A percentile compares a stretch with the other conserved stretches of the same genome.
phyloP scores from a whole-genome alignment of 2,888 invertebrate species.

The Epinotia demarniana region DNA sequence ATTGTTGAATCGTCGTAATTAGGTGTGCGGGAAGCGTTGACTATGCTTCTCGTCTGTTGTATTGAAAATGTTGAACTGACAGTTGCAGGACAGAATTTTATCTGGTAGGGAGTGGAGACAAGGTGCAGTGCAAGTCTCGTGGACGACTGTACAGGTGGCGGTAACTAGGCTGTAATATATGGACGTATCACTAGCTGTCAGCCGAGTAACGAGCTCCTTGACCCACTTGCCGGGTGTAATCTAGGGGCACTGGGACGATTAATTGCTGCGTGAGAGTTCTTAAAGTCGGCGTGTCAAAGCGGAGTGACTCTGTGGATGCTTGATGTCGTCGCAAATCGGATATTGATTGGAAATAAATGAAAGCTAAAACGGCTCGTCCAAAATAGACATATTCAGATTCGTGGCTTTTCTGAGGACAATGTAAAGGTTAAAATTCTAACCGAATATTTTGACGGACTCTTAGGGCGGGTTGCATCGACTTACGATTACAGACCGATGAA shows the following conservation, averaged over 20 bases:
- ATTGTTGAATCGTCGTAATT: too few relatives aligned
- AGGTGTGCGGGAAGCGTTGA: too few relatives aligned
- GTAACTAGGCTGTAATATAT: constrained; percentile 48
- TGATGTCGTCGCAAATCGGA: neutral
- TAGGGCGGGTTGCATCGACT: too few relatives aligned
- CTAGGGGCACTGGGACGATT: constrained; percentile 12
- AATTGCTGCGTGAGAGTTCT: neutral
- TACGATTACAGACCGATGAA: too few relatives aligned
- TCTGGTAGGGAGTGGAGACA: neutral
- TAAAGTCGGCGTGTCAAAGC: neutral
- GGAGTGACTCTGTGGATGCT: neutral
- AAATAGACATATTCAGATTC: too few relatives aligned
- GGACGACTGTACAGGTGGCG: constrained; percentile 22
- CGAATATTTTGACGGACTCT: too few relatives aligned
- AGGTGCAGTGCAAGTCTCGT: neutral
- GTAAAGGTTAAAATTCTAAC: too few relatives aligned
- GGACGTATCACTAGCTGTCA: constrained; percentile 21
- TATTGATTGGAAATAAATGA: too few relatives aligned
- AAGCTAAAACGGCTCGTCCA: too few relatives aligned
- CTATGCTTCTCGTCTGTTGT: too few relatives aligned
- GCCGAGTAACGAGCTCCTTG: constrained; percentile 47
- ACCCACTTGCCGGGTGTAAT: constrained; percentile 39
- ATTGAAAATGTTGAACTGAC: neutral
- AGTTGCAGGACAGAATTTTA: neutral
- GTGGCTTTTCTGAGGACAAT: too few relatives aligned